These are phyloP conservation scores for Oxycera nigricornis DNA, from an alignment of 2,888 invertebrate species.

Conservation along the genomic window DNA sequence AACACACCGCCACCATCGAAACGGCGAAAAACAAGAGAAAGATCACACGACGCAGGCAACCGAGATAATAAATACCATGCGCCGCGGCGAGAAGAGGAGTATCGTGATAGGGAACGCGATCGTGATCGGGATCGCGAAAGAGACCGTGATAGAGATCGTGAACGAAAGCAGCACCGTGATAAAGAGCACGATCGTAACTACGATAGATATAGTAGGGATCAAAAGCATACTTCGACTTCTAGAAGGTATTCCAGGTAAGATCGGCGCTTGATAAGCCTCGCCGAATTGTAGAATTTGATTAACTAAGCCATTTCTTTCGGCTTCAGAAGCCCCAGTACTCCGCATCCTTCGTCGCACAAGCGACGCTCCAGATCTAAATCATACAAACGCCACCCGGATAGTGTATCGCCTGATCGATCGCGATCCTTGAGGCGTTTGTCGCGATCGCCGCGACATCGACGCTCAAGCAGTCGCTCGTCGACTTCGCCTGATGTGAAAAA, in stretches of 20 bases:
- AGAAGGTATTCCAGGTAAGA: slow-evolving; percentile 55
- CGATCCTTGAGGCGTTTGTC: slow-evolving; percentile 62
- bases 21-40: slow-evolving; percentile 56
- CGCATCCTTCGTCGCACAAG: slow-evolving; percentile 44
- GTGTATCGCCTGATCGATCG: slow-evolving; percentile 62
- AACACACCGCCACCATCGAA: slow-evolving; percentile 58
- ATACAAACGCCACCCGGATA: slow-evolving; percentile 55
- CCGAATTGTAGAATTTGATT: too few relatives aligned
- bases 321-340: slow-evolving; percentile 56
- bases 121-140: slow-evolving; percentile 18
- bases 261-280: background rate
- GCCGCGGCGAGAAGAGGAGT: slow-evolving; percentile 49
- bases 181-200: slow-evolving; percentile 50
- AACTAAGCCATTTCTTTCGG: background rate
- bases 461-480: slow-evolving; percentile 60
- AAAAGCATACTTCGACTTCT: slow-evolving; percentile 51
- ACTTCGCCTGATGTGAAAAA: slow-evolving; percentile 60
- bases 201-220: slow-evolving; percentile 57
- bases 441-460: slow-evolving; percentile 54
- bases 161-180: slow-evolving; percentile 27
- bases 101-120: slow-evolving; percentile 35
- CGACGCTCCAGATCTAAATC: slow-evolving; percentile 57
- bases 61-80: slow-evolving; percentile 41
- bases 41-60: slow-evolving; percentile 43
- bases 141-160: slow-evolving; percentile 2